Conservation (phyloP, 2,797 vertebrate genomes). For the Podargus strigoides region DNA sequence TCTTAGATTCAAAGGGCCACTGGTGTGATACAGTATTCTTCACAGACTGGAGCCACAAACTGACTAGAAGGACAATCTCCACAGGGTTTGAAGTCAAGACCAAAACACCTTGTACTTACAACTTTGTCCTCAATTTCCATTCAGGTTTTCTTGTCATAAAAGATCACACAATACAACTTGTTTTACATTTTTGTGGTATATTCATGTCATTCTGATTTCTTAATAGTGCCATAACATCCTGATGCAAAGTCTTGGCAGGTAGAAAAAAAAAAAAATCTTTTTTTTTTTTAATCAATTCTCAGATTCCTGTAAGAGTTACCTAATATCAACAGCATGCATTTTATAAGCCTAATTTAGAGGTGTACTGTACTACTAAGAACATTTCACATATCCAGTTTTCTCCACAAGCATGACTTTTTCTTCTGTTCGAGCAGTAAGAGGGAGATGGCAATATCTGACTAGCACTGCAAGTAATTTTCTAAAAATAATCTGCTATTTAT, state of each 20-base stretch:
- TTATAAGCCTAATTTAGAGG: not conserved
- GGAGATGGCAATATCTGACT: not conserved
- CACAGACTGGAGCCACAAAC: not conserved
- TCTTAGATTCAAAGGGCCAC: too few species aligned
- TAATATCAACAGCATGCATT: not conserved
- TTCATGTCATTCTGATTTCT: not conserved
- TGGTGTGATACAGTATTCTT: not conserved
- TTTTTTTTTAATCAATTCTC: not conserved
- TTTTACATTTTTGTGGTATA: not conserved
- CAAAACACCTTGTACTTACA: not conserved
- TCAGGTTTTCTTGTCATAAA: not conserved
- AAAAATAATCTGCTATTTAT: not conserved
- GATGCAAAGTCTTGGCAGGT: not conserved
- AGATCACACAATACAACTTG: not conserved
- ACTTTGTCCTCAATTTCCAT: not conserved
- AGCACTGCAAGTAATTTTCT: not conserved
- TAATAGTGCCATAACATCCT: too few species aligned
- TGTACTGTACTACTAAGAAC: not conserved
- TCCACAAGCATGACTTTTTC: not conserved
- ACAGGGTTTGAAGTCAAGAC: not conserved
- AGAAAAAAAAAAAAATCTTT: not conserved
- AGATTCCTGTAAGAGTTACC: not conserved
- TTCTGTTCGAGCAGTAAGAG: not conserved
- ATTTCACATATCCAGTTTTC: not conserved
- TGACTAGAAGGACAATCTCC: not conserved